Conservation (phyloP, 2,888 invertebrate genomes). For the Mimas tiliae region DNA sequence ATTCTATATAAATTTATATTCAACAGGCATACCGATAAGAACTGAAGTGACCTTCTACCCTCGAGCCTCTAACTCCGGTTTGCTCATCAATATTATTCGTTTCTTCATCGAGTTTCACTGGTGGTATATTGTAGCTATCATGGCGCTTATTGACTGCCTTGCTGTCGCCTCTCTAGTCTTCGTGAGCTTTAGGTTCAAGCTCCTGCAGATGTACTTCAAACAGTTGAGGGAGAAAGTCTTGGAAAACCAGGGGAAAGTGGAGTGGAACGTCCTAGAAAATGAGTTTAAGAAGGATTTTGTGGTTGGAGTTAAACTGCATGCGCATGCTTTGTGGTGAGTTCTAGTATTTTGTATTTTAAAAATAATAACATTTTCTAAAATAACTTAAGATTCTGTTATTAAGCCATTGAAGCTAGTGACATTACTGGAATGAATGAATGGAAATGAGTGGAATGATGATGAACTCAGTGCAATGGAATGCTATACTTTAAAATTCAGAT, state of each 20-base stretch:
- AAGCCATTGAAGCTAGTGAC: too few species aligned
- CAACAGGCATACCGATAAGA: constrained; percentile 56
- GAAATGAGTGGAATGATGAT: too few species aligned
- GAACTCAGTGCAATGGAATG: too few species aligned
- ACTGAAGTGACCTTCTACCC: constrained; percentile 60
- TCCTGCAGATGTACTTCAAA: constrained; percentile 53
- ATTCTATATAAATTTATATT: neutral
- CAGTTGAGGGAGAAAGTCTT: constrained; percentile 43
- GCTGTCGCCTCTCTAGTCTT: constrained; percentile 53
- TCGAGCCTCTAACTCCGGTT: constrained; percentile 41
- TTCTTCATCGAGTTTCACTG: constrained; percentile 58
- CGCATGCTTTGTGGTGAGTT: constrained; percentile 59
- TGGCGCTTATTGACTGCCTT: constrained; percentile 55
- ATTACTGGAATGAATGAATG: too few species aligned
- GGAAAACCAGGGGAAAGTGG: constrained; percentile 38
- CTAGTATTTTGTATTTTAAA: neutral
- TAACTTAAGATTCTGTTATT: too few species aligned
- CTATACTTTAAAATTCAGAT: too few species aligned
- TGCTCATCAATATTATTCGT: constrained; percentile 48
- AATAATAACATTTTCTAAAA: too few species aligned
- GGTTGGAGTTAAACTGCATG: constrained; percentile 58
- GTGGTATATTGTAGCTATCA: constrained; percentile 57
- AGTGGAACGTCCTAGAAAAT: constrained; percentile 37
- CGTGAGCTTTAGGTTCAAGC: constrained; percentile 56
- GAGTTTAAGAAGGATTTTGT: constrained; percentile 54